Conservation (phyloP, 2,113 vertebrate genomes). For the Petrocephalus zakoni region DNA sequence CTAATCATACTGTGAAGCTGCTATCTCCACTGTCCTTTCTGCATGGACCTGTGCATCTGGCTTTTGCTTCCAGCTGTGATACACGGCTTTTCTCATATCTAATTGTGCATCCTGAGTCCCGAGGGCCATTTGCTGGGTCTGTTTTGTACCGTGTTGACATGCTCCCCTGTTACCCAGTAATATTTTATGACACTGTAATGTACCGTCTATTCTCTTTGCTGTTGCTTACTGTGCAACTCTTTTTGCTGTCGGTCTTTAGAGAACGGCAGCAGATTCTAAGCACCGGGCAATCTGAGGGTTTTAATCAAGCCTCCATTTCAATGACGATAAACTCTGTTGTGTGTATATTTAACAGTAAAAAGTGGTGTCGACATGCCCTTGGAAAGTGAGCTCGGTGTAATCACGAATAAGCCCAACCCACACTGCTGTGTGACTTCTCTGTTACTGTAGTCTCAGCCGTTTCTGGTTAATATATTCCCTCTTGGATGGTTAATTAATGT, state of each 20-base stretch:
- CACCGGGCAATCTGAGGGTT: background rate
- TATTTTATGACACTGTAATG: background rate
- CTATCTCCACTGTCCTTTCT: background rate
- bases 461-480: background rate
- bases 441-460: background rate
- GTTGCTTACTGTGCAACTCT: background rate
- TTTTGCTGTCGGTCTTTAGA: background rate
- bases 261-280: background rate
- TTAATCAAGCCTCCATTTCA: background rate
- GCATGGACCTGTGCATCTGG: background rate
- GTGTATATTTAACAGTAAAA: background rate
- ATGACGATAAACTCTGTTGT: background rate
- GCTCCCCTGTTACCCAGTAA: background rate
- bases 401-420: background rate
- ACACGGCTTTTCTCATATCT: background rate
- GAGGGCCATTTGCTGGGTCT: background rate
- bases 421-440: background rate
- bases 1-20: background rate
- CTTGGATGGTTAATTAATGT: slow-evolving; percentile 9
- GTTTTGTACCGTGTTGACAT: background rate
- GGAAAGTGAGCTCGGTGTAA: background rate
- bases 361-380: background rate
- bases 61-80: background rate
- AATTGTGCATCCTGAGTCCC: background rate
- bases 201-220: background rate